A percentile compares a stretch with the other conserved stretches of the same genome.
phyloP scores from a whole-genome alignment of 2,888 invertebrate genomes.

The Aphrophora alni region DNA sequence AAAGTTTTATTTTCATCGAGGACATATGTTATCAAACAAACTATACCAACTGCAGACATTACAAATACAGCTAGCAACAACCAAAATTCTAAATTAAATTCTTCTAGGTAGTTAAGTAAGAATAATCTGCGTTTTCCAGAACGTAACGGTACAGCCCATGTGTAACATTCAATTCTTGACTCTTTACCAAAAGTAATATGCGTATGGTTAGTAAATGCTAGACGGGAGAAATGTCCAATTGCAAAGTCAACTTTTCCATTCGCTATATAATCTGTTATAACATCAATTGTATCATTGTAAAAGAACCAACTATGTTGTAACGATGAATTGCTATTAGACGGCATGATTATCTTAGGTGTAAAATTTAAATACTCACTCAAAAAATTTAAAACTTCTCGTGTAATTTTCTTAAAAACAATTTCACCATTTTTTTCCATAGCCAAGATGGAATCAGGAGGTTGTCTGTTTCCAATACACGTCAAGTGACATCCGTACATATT shows the following conservation, averaged over 20 bases:
- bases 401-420: constrained; percentile 28
- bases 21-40: constrained; percentile 12
- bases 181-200: constrained; percentile 48
- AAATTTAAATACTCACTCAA: constrained; percentile 45
- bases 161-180: constrained; percentile 51
- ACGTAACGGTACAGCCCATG: constrained; percentile 52
- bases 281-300: constrained; percentile 34
- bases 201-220: constrained; percentile 46
- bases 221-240: constrained; percentile 50
- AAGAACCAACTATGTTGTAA: constrained; percentile 31
- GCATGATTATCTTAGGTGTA: constrained; percentile 39
- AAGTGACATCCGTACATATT: constrained; percentile 49
- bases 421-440: constrained; percentile 17
- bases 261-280: constrained; percentile 26
- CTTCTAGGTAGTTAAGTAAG: constrained; percentile 49
- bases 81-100: constrained; percentile 50
- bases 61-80: constrained; percentile 47
- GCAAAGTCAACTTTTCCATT: constrained; percentile 46
- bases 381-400: constrained; percentile 35
- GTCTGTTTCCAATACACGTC: constrained; percentile 43
- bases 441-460: constrained; percentile 46
- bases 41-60: constrained; percentile 31
- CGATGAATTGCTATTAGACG: constrained; percentile 17
- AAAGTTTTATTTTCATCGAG: constrained; percentile 15
- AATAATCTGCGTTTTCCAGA: constrained; percentile 49